Evolutionary conservation across 2,113 vertebrate genomes (phyloP).

Genomic region (Podilymbus podiceps): DNA sequence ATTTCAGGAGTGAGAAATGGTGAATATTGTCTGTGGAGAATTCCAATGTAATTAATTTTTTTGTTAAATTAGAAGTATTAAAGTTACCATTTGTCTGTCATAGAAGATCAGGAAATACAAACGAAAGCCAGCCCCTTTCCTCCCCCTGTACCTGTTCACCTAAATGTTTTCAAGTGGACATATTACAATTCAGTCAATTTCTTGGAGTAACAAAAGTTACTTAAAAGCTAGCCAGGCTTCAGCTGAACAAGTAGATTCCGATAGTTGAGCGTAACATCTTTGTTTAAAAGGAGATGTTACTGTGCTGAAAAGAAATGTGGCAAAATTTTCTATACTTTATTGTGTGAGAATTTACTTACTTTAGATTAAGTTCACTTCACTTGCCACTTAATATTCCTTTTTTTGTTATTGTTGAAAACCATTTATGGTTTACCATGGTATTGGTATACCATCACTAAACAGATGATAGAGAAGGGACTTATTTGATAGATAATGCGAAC

Average conservation of each 20-base stretch:
- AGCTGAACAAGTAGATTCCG: background rate
- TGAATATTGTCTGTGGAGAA: background rate
- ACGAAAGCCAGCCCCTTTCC: background rate
- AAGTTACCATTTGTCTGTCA: background rate
- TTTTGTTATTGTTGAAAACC: background rate
- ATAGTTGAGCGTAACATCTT: background rate
- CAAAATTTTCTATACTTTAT: background rate
- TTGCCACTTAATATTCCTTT: background rate
- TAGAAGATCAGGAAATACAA: background rate
- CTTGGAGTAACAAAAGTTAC: background rate
- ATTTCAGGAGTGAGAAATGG: background rate
- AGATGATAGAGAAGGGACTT: background rate
- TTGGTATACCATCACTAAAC: background rate
- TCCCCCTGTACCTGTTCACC: background rate
- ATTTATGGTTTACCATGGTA: no score
- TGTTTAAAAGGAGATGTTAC: background rate
- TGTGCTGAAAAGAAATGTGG: background rate
- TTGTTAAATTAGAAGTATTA: background rate
- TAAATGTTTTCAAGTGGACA: background rate
- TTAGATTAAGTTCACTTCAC: background rate
- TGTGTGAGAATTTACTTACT: background rate
- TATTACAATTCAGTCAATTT: background rate
- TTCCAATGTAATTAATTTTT: background rate
- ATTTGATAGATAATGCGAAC: background rate
- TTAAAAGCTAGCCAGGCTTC: background rate